These are phyloP conservation scores for Pogoniulus pusillus DNA, from an alignment of 2,797 vertebrate genomes.

Conservation along the genomic window DNA sequence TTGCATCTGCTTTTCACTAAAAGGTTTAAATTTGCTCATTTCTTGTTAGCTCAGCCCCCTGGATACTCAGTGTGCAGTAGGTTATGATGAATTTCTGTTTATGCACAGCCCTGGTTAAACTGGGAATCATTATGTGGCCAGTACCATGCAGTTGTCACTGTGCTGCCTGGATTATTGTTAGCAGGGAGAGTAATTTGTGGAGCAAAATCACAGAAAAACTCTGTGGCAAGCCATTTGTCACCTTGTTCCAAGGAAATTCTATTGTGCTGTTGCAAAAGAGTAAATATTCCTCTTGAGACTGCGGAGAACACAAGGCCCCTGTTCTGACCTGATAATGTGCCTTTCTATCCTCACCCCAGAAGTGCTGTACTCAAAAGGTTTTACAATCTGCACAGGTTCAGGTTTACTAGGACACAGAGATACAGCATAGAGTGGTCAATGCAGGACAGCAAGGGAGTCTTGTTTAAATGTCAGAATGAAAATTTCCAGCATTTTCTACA, in stretches of 20 bases:
- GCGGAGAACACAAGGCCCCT: neutral
- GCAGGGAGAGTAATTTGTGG: slow-evolving; percentile 49
- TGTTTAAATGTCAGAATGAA: neutral
- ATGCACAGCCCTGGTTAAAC: neutral
- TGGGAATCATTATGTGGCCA: slow-evolving; percentile 60
- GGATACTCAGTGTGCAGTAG: neutral
- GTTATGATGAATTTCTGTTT: slow-evolving; percentile 66
- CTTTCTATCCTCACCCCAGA: neutral
- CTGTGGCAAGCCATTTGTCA: slow-evolving; percentile 44
- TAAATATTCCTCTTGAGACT: neutral
- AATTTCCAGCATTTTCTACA: neutral
- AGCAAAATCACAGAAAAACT: slow-evolving; percentile 57
- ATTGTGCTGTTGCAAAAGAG: neutral
- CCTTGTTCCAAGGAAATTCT: neutral
- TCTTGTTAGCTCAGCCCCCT: neutral
- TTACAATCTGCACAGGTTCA: neutral
- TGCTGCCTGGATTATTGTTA: slow-evolving; percentile 30
- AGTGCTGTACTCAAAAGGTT: neutral
- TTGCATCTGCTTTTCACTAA: neutral
- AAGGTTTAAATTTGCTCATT: neutral
- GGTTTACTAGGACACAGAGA: neutral
- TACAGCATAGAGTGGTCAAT: neutral
- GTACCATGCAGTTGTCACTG: slow-evolving; percentile 24
- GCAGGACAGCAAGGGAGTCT: neutral
- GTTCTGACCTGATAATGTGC: neutral